Conservation (phyloP, 2,888 invertebrate genomes). For the Panopea generosa region DNA sequence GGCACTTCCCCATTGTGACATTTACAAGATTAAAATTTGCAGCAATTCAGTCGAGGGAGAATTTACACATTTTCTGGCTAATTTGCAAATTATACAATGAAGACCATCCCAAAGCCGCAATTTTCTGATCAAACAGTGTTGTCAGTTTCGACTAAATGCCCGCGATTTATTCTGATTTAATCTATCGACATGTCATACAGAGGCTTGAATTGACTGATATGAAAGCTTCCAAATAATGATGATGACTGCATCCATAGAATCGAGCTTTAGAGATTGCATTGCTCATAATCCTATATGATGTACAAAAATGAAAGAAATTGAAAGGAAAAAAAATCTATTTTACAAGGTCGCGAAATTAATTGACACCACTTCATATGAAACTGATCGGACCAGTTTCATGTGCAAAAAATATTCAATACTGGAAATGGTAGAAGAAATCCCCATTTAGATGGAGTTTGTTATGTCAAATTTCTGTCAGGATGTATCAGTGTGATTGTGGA, state of each 20-base stretch:
- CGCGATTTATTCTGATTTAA: constrained; percentile 34
- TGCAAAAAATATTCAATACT: constrained; percentile 9
- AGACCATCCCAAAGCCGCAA: constrained; percentile 24
- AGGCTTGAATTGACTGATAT: constrained; percentile 34
- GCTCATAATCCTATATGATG: neutral
- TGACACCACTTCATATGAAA: neutral
- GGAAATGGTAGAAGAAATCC: neutral
- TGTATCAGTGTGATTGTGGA: neutral
- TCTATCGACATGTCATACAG: constrained; percentile 19
- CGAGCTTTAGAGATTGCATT: neutral
- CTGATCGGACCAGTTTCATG: neutral
- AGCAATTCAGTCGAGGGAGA: neutral
- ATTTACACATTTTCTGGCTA: constrained; percentile 14
- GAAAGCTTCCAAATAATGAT: constrained; percentile 34
- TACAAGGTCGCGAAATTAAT: constrained; percentile 6
- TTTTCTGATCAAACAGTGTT: constrained; percentile 36
- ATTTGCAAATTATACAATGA: constrained; percentile 39
- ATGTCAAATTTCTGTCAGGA: constrained; percentile 4
- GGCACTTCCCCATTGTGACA: neutral
- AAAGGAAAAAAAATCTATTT: neutral
- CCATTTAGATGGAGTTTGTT: neutral
- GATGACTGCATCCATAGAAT: neutral
- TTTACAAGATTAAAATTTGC: constrained; percentile 7
- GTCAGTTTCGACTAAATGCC: constrained; percentile 24
- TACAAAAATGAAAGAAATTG: neutral